Base-by-base conservation (phyloP, 2,888 invertebrate genomes). In the Amiota communis region DNA sequence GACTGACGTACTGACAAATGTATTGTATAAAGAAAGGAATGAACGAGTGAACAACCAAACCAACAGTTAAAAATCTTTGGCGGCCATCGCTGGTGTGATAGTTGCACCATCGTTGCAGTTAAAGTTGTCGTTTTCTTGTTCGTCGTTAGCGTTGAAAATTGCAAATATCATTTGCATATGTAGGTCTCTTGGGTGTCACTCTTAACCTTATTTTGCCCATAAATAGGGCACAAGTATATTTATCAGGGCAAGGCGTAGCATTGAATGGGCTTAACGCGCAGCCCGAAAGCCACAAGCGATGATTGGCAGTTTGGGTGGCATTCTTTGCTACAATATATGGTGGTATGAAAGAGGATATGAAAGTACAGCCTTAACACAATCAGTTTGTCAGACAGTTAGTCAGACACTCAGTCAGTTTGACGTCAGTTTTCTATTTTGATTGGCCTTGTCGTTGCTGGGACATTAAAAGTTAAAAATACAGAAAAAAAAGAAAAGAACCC, bases 171-270 rank as follows among this genome's bases (percentile, higher is more conserved):
- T 68, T 72, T 70, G 80, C 83, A 79, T 84, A 84, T 82, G 85
- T 82, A 80, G 82, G 82, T 82, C 85, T 85, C 80, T 75, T 79
- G 83, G 82, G 85, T 83, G 83, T 84, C 83, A 84, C 83, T 85
- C 83, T 83, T 85, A 83, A 83, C 83, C 83, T 80, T 84, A 81
- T 83, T 83, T 79, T 76, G 76, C 72, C 82, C 83, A 82, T 84
- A 83, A 82, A 82, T 82, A 81, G 81, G 82, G 76, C 78, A 78
- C 76, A 63, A 59, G 61, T 75, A 68, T 76, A 59, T 61, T 51
- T 17, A 6, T 15, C 59, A 59, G 59, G 36, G 17, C 59, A 10
- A 10, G 17, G 59, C 59, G 15, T 20, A 59, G 10, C 57, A 17
- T 17, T n/a, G 6, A 23, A 23, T 23, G 23, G 2, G 23, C 23